Evolutionary conservation across 2,888 invertebrate species (phyloP).

Genomic region (Kuschelorhynchus macadamiae): DNA sequence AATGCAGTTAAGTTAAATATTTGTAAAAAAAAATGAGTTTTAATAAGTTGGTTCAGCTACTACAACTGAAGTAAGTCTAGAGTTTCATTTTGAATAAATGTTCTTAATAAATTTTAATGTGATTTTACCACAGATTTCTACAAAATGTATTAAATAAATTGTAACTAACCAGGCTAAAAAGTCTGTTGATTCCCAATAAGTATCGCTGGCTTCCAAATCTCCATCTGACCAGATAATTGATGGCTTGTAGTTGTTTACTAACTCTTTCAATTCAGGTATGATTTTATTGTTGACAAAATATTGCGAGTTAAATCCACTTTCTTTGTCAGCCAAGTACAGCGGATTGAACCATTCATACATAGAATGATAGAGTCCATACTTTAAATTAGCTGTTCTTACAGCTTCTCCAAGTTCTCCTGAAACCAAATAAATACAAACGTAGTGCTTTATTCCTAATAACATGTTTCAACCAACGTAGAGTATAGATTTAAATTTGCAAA

Average conservation of each 20-base stretch:
- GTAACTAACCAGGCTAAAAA: conserved; percentile 86
- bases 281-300: conserved; percentile 80
- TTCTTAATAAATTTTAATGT: too few relatives aligned
- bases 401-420: conserved; percentile 79
- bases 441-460: too few relatives aligned
- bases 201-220: conserved; percentile 90
- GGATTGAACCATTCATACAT: conserved; percentile 92
- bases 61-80: too few relatives aligned
- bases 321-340: conserved; percentile 80
- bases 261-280: conserved; percentile 86
- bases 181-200: conserved; percentile 88
- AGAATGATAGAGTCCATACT: conserved; percentile 89
- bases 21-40: too few relatives aligned
- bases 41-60: too few relatives aligned
- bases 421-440: conserved; percentile 33
- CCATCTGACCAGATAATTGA: conserved; percentile 95
- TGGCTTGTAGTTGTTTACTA: conserved; percentile 78
- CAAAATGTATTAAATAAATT: too few relatives aligned
- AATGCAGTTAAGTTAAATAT: too few relatives aligned
- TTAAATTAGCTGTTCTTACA: conserved; percentile 75
- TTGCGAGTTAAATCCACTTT: conserved; percentile 74
- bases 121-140: too few relatives aligned
- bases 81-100: too few relatives aligned
- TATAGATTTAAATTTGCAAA: too few relatives aligned
- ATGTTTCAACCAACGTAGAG: too few relatives aligned